Evolutionary conservation across 2,797 vertebrate species (phyloP).

Genomic region (Benthosema pterotum): DNA sequence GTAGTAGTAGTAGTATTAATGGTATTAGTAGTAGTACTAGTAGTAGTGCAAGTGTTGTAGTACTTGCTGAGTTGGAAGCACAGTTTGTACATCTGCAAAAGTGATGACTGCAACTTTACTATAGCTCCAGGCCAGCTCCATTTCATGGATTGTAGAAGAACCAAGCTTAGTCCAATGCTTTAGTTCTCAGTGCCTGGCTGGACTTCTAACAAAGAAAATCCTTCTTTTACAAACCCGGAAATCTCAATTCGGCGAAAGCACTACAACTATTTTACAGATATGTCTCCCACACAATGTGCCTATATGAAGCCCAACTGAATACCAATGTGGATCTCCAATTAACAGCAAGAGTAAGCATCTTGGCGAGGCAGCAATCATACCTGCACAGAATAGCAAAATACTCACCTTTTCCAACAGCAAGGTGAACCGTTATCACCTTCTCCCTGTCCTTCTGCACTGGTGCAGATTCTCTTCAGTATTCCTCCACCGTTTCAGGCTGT

Average conservation of each 20-base stretch:
- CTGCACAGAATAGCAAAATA: slow-evolving; percentile 15
- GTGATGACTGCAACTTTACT: background rate
- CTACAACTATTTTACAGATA: background rate
- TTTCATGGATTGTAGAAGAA: background rate
- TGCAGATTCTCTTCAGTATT: slow-evolving; percentile 34
- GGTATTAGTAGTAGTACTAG: too few species aligned
- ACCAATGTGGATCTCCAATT: background rate
- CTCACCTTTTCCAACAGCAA: slow-evolving; percentile 64
- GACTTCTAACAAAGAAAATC: background rate
- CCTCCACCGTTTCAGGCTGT: slow-evolving; percentile 16
- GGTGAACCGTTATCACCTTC: slow-evolving; percentile 23
- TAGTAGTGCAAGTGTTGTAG: too few species aligned
- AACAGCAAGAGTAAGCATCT: slow-evolving; percentile 4
- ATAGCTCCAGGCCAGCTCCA: background rate
- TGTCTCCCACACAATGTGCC: background rate
- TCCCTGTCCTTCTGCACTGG: slow-evolving; percentile 28
- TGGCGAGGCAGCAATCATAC: background rate
- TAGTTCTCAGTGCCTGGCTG: background rate
- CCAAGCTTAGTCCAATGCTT: background rate
- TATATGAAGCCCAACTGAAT: background rate
- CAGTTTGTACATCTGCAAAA: background rate
- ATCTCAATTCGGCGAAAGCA: background rate
- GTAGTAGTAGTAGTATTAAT: too few species aligned
- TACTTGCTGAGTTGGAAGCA: background rate
- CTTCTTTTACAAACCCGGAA: background rate